A percentile compares a stretch with the other conserved stretches of the same genome.
phyloP scores from a whole-genome alignment of 2,797 vertebrate species.

The Carduelis carduelis region DNA sequence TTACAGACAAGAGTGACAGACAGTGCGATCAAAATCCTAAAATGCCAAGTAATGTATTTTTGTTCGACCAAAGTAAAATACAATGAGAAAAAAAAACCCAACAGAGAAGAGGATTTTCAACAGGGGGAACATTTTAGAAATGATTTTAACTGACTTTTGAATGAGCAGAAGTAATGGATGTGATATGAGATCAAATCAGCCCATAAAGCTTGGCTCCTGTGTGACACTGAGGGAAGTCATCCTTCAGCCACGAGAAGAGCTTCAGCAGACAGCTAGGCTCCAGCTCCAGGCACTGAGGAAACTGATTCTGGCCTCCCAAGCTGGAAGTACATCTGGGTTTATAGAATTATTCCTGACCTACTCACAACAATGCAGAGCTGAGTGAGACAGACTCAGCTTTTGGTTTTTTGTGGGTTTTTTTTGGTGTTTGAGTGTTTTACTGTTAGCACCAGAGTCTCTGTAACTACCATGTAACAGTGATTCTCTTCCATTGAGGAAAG shows the following conservation, averaged over 20 bases:
- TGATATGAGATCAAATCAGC: not conserved
- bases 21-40: not conserved
- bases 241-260: not conserved
- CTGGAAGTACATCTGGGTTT: not conserved
- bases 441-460: not conserved
- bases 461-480: not conserved
- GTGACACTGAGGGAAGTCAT: not conserved
- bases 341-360: not conserved
- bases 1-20: not conserved
- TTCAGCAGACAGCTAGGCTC: not conserved
- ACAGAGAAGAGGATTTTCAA: not conserved
- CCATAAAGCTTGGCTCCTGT: not conserved
- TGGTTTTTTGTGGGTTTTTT: not conserved
- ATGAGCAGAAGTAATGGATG: not conserved
- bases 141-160: slow-evolving; percentile 19
- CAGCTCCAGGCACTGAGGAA: not conserved
- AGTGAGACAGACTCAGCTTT: not conserved
- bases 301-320: not conserved
- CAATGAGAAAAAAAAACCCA: not conserved
- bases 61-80: not conserved
- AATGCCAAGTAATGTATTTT: not conserved
- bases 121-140: not conserved
- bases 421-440: not conserved
- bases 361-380: not conserved
- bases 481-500: not conserved